These are phyloP conservation scores for Anguilla marmorata DNA, from an alignment of 2,797 vertebrate species.

Conservation along the genomic window DNA sequence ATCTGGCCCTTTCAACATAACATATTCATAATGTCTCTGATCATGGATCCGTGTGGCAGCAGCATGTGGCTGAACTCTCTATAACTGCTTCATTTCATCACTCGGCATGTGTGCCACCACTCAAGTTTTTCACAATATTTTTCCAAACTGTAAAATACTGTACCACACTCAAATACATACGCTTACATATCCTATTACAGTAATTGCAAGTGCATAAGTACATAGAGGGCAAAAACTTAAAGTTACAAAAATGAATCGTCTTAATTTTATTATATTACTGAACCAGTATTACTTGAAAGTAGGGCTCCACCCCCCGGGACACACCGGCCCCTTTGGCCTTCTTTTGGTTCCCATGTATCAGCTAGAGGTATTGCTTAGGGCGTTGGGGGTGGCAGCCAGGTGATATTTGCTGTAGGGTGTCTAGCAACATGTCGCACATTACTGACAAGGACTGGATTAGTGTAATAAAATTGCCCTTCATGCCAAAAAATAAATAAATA, in stretches of 20 bases:
- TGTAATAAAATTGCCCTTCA: neutral
- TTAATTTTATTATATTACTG: neutral
- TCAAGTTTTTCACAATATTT: neutral
- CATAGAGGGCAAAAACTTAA: neutral
- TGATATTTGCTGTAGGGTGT: neutral
- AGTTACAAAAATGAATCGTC: neutral
- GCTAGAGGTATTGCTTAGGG: neutral
- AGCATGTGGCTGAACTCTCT: neutral
- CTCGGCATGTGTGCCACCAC: neutral
- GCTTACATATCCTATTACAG: neutral
- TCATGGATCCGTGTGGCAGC: neutral
- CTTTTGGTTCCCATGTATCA: neutral
- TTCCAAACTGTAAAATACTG: neutral
- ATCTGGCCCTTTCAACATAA: no score
- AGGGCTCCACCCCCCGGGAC: neutral
- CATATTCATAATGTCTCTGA: no score
- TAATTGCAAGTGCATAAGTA: neutral
- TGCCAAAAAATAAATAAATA: neutral
- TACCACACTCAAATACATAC: no score
- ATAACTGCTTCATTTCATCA: neutral
- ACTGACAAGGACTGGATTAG: neutral
- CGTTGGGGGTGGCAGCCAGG: neutral
- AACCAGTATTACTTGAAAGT: neutral
- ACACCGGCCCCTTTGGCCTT: neutral
- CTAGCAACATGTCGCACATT: neutral